Conservation (phyloP, 2,888 invertebrate genomes). For the Monopis laevigella region DNA sequence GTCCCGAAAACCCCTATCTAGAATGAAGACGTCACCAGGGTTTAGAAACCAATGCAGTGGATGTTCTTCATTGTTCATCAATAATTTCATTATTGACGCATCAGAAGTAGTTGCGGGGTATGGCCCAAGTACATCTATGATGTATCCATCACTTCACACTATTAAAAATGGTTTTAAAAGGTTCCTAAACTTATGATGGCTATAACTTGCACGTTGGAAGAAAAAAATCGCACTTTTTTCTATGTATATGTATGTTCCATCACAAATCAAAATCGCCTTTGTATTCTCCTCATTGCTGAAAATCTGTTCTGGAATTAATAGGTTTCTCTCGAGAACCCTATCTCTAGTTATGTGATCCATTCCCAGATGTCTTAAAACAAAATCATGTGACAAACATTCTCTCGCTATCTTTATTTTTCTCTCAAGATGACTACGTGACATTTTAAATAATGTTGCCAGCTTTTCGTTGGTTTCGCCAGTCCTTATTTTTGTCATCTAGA, state of each 20-base stretch:
- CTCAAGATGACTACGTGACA: conserved; percentile 65
- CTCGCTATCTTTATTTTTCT: conserved; percentile 40
- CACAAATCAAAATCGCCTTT: conserved; percentile 11
- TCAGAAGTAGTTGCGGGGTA: conserved; percentile 19
- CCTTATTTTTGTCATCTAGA: conserved; percentile 30
- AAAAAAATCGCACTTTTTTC: conserved; percentile 18
- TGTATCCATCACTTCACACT: conserved; percentile 20
- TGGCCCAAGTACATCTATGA: conserved; percentile 20
- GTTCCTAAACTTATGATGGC: conserved; percentile 21
- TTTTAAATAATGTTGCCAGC: conserved; percentile 62
- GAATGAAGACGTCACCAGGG: conserved; percentile 9
- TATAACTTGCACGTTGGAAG: conserved; percentile 20
- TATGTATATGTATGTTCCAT: conserved; percentile 18
- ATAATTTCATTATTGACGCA: conserved; percentile 17
- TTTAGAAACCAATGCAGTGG: conserved; percentile 11
- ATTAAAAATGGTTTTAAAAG: conserved; percentile 22
- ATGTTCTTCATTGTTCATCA: conserved; percentile 11
- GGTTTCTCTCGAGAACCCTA: conserved; percentile 14
- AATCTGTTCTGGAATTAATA: conserved; percentile 14
- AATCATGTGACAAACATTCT: conserved; percentile 17
- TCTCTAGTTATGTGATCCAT: conserved; percentile 18
- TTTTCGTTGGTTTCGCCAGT: conserved; percentile 64
- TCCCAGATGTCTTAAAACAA: conserved; percentile 16
- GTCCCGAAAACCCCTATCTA: conserved; percentile 13
- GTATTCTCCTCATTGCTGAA: conserved; percentile 13